Conservation (phyloP, 30 jellyfish, hydroid and myxozoan species). For the Aurelia sp. region DNA sequence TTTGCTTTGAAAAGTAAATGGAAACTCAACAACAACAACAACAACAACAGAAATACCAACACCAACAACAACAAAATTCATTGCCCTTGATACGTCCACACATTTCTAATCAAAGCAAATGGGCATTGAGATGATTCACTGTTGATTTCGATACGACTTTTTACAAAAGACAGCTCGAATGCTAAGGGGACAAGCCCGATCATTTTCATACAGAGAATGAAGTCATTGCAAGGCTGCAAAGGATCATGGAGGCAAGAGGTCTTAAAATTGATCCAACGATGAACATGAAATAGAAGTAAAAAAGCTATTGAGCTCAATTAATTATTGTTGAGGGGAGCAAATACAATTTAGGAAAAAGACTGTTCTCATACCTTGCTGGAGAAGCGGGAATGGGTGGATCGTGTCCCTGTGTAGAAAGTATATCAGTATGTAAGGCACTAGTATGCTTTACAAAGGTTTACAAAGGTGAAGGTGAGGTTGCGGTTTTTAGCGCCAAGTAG, state of each 20-base stretch:
- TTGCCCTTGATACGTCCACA: background rate
- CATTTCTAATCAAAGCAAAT: background rate
- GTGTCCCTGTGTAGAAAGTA: constrained; percentile 17
- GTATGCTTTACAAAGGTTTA: too few relatives aligned
- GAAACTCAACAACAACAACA: background rate
- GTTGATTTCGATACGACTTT: background rate
- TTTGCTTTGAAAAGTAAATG: background rate
- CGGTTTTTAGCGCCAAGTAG: too few relatives aligned
- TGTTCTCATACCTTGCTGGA: constrained; percentile 44
- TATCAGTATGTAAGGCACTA: too few relatives aligned
- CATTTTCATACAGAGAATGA: too few relatives aligned
- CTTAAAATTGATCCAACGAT: too few relatives aligned
- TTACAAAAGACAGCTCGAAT: background rate
- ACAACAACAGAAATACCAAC: too few relatives aligned
- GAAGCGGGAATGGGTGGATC: constrained; percentile 28
- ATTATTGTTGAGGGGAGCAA: background rate
- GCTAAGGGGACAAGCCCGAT: too few relatives aligned
- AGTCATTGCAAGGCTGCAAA: too few relatives aligned
- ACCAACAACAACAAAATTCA: background rate
- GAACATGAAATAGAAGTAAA: background rate
- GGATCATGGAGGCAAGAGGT: too few relatives aligned
- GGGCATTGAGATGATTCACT: background rate
- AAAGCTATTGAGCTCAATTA: background rate
- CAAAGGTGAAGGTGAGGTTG: too few relatives aligned
- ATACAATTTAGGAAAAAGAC: background rate